Percentiles rank a stretch among this genome's conserved stretches.
phyloP scores from a whole-genome alignment of 1,140 invertebrate species.

The Colletes latitarsis region DNA sequence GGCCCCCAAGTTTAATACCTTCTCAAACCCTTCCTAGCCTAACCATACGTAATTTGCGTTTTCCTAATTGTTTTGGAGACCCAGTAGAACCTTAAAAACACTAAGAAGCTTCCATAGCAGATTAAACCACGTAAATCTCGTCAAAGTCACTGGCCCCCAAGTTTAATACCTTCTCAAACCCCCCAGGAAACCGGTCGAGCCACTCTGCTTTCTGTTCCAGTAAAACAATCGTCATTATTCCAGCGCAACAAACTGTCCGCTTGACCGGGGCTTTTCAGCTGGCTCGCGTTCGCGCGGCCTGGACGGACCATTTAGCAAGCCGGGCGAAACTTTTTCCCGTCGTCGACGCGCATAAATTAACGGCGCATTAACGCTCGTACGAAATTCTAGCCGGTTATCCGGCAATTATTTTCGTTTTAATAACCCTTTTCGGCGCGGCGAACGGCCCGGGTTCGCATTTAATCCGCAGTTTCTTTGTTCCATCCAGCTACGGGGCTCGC shows the following conservation, averaged over 20 bases:
- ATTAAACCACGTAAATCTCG: no score
- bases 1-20: no score
- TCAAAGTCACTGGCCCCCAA: no score
- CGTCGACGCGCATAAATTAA: constrained; percentile 19
- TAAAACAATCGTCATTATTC: constrained; percentile 25
- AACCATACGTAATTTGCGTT: no score
- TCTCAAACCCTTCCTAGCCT: no score
- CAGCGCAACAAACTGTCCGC: neutral
- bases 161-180: neutral
- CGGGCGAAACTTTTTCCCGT: neutral
- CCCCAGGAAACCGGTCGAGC: neutral
- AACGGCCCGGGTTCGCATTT: constrained; percentile 44
- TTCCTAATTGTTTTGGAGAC: no score
- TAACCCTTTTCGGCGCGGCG: constrained; percentile 50
- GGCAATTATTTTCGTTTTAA: constrained; percentile 56
- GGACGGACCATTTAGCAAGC: neutral
- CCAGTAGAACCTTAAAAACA: no score
- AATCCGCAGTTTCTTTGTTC: constrained; percentile 59
- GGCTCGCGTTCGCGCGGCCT: no score
- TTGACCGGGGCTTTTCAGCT: constrained; percentile 10
- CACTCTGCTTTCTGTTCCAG: neutral
- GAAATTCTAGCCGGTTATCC: constrained; percentile 20
- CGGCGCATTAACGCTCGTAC: neutral
- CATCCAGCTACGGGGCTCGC: neutral
- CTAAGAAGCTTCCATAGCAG: no score